A percentile compares a stretch with the other conserved stretches of the same genome.
These are phyloP conservation scores for Passer montanus DNA, from an alignment of 2,113 vertebrate genomes.

Conservation along the genomic window DNA sequence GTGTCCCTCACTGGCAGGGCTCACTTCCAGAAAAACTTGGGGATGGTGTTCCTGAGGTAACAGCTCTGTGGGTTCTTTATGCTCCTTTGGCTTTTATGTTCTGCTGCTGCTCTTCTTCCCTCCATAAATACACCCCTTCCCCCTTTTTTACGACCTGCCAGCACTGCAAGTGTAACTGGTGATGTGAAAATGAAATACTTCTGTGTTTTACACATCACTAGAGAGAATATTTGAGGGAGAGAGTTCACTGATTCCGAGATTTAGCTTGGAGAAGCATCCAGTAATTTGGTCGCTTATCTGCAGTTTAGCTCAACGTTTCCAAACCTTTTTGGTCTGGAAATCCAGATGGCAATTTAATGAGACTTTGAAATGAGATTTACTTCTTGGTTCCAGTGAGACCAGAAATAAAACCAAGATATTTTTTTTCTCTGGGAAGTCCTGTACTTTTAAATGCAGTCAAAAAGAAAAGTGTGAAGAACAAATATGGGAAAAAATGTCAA, in stretches of 20 bases:
- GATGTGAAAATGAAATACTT: conserved; percentile 48
- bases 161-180: neutral
- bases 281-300: conserved; percentile 50
- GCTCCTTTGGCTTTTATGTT: conserved; percentile 50
- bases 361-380: conserved; percentile 51
- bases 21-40: neutral
- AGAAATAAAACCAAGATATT: conserved; percentile 12
- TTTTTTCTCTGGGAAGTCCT: neutral
- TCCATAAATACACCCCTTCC: conserved; percentile 7
- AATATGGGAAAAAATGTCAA: neutral
- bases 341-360: conserved; percentile 66
- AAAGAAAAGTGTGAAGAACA: neutral
- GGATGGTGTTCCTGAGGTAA: neutral
- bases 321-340: conserved; percentile 53
- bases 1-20: neutral
- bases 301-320: conserved; percentile 25
- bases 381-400: conserved; percentile 20
- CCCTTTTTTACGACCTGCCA: neutral
- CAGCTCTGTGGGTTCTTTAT: neutral
- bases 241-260: neutral
- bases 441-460: neutral
- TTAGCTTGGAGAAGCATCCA: conserved; percentile 25
- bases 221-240: conserved; percentile 14
- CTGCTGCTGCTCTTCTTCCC: neutral
- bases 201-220: conserved; percentile 31